Evolutionary conservation across 2,113 vertebrate genomes (phyloP), one percentile per base, ranked within the genome.

Genomic region (Bubalus kerabau): DNA sequence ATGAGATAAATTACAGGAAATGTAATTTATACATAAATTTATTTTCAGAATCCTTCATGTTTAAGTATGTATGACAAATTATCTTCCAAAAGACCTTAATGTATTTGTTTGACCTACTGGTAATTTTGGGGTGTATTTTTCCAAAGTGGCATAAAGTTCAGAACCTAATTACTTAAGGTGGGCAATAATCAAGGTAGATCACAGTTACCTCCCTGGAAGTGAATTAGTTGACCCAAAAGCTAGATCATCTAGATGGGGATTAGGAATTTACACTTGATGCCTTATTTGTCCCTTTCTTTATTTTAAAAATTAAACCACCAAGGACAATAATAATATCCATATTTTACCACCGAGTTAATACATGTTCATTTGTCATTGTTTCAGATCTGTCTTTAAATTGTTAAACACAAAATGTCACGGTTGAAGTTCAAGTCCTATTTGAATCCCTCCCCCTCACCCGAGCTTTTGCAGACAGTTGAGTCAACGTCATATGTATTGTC

Each of bases 291-390:
- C 26, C 43, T 74, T 30, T 67, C 7, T 26, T 90, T 57, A n/a
- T 64, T 93, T 95, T 81, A 64, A 60, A 88, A 62, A 60, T 96
- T 81, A 76, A 92, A 28, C 90, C 95, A 90, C n/a, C 14, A 89
- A 82, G 76, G 83, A 60, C 17, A 81, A 48, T 96, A 74, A 60
- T 32, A 91, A 36, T 67, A 36, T n/a, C 13, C 19, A 78, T 82
- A 36, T 52, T 88, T 81, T 94, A 26, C 46, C 40, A 32, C 21
- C 17, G 50, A 50, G 15, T 74, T 95, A 90, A 83, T n/a, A 88
- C 64, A 67, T 74, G 26, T 11, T 89, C 59, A 78, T 86, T 78
- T 84, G 24, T 86, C 28, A 32, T 78, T 81, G n/a, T 40, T 87
- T 86, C 26, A 23, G 5, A 59, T 92, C 21, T 87, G 87, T 82